Percentiles rank a stretch among this genome's conserved stretches.
These are phyloP conservation scores for Polyommatus iphigenia DNA, from an alignment of 2,888 invertebrate genomes.

Conservation along the genomic window DNA sequence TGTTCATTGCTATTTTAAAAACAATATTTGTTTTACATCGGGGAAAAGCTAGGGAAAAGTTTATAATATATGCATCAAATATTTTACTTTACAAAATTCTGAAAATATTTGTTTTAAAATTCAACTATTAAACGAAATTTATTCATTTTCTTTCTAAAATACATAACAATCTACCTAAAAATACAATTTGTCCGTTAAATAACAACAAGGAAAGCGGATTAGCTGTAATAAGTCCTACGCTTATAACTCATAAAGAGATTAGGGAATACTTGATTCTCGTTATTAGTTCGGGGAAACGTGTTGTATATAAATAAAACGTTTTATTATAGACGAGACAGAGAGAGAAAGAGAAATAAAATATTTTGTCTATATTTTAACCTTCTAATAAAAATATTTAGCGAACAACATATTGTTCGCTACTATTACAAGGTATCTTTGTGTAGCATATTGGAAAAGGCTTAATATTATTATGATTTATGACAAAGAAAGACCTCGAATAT, in stretches of 20 bases:
- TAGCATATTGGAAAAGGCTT: too few relatives aligned
- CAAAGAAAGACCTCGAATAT: too few relatives aligned
- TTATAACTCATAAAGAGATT: conserved; percentile 4
- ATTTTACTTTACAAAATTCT: too few relatives aligned
- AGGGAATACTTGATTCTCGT: not conserved
- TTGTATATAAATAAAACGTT: conserved; percentile 4
- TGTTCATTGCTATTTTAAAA: not conserved
- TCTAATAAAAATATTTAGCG: too few relatives aligned
- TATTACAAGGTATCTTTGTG: too few relatives aligned
- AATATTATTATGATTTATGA: too few relatives aligned
- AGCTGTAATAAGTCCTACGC: not conserved
- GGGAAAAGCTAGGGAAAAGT: too few relatives aligned
- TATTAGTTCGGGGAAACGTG: not conserved
- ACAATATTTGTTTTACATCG: not conserved
- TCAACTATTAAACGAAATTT: too few relatives aligned
- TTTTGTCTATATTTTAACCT: not conserved
- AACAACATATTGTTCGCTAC: too few relatives aligned
- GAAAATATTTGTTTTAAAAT: not conserved
- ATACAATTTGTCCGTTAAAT: not conserved
- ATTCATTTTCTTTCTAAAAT: not conserved
- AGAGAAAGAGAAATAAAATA: not conserved
- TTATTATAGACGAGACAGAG: not conserved
- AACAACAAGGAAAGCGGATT: not conserved
- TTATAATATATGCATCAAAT: too few relatives aligned
- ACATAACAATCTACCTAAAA: not conserved